Evolutionary conservation across 2,113 vertebrate genomes (phyloP).

Genomic region (Notechis scutatus): DNA sequence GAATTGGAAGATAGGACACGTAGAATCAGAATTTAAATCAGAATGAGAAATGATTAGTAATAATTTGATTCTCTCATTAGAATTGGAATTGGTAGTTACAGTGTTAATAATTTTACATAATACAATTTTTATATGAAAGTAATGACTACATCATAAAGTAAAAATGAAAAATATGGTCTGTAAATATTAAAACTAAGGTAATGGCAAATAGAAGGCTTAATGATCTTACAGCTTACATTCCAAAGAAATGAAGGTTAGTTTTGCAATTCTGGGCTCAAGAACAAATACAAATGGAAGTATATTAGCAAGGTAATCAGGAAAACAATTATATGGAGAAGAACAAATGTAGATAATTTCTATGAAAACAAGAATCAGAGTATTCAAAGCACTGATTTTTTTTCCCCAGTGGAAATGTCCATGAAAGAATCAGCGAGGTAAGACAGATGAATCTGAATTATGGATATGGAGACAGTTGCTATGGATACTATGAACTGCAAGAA

Average conservation of each 20-base stretch:
- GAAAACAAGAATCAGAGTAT: background rate
- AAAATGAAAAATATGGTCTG: background rate
- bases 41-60: background rate
- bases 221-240: background rate
- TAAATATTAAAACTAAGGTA: background rate
- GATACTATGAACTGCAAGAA: background rate
- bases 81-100: background rate
- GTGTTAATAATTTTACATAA: background rate
- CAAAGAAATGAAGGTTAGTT: background rate
- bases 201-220: background rate
- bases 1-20: background rate
- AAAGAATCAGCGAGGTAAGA: background rate
- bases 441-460: background rate
- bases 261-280: background rate
- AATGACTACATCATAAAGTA: background rate
- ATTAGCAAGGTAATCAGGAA: background rate
- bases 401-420: background rate
- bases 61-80: background rate
- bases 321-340: background rate
- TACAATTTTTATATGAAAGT: background rate
- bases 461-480: background rate
- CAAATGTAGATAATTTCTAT: background rate
- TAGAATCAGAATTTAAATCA: background rate
- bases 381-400: background rate
- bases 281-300: background rate